Conservation (phyloP, 1,140 invertebrate species). For the Ceratosolen fusciceps region DNA sequence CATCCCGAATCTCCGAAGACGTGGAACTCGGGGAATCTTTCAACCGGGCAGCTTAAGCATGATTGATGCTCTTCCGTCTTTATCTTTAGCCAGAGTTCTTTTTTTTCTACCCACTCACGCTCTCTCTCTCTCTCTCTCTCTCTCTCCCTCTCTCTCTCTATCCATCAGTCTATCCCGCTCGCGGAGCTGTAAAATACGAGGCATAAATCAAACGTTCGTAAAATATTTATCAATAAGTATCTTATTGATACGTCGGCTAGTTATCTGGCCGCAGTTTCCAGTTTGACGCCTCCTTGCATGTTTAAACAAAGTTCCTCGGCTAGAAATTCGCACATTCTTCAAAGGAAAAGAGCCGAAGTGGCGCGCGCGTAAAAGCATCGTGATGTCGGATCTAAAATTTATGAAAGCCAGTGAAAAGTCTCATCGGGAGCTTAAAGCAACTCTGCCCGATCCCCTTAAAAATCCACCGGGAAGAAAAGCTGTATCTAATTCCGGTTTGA, state of each 20-base stretch:
- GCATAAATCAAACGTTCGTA: neutral
- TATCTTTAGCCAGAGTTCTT: neutral
- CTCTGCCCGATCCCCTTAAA: neutral
- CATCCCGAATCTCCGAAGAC: neutral
- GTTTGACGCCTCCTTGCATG: too few relatives aligned
- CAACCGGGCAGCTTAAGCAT: neutral
- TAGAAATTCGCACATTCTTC: neutral
- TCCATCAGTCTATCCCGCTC: too few relatives aligned
- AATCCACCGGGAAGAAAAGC: neutral
- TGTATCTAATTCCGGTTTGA: conserved; percentile 25
- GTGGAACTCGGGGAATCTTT: neutral
- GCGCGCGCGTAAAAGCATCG: too few relatives aligned
- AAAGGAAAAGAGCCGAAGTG: too few relatives aligned
- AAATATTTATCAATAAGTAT: neutral
- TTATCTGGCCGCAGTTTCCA: too few relatives aligned
- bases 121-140: neutral
- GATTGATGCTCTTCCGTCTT: neutral
- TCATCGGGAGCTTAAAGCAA: too few relatives aligned
- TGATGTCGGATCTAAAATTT: too few relatives aligned
- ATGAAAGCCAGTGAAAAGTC: too few relatives aligned
- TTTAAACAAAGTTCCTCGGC: too few relatives aligned
- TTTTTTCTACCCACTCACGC: neutral
- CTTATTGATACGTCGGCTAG: neutral
- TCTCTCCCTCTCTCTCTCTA: neutral
- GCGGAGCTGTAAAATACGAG: neutral